Evolutionary conservation across 2,113 vertebrate genomes (phyloP).

Genomic region (Hippocampus abdominalis): DNA sequence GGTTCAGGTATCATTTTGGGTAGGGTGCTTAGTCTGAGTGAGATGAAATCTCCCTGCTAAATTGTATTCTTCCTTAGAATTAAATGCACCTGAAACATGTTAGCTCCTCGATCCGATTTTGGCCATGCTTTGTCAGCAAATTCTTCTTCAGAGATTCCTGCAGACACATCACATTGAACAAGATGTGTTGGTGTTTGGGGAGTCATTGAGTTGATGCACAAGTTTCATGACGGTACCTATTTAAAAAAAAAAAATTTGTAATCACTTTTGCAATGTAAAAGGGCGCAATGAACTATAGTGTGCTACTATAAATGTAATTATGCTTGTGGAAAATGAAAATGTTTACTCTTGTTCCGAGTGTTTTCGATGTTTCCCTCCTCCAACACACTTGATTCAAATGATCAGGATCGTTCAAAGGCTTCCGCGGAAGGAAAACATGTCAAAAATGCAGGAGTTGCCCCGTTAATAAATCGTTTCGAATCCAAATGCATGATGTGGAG

Average conservation of each 20-base stretch:
- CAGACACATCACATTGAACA: conserved; percentile 2
- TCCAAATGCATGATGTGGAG: not conserved
- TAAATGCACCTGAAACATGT: conserved; percentile 4
- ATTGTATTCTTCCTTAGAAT: not conserved
- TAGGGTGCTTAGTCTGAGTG: not conserved
- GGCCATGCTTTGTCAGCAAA: conserved; percentile 11
- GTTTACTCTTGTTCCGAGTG: too few species aligned
- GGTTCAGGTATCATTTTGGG: conserved; percentile 5
- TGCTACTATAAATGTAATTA: too few species aligned
- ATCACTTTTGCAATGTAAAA: too few species aligned
- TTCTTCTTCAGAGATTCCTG: not conserved
- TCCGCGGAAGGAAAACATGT: too few species aligned
- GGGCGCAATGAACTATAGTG: too few species aligned
- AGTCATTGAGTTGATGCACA: not conserved
- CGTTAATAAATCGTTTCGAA: not conserved
- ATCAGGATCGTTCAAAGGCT: too few species aligned
- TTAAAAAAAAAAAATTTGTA: not conserved
- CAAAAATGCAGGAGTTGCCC: too few species aligned
- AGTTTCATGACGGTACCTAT: not conserved
- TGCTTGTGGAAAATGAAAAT: too few species aligned
- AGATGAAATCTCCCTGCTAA: not conserved
- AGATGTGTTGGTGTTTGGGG: not conserved
- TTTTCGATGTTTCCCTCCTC: too few species aligned
- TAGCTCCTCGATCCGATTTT: not conserved
- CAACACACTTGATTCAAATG: too few species aligned